Evolutionary conservation across 2,888 invertebrate species (phyloP), one percentile per base, ranked within the genome.

Genomic region (Clistopyga incitator): DNA sequence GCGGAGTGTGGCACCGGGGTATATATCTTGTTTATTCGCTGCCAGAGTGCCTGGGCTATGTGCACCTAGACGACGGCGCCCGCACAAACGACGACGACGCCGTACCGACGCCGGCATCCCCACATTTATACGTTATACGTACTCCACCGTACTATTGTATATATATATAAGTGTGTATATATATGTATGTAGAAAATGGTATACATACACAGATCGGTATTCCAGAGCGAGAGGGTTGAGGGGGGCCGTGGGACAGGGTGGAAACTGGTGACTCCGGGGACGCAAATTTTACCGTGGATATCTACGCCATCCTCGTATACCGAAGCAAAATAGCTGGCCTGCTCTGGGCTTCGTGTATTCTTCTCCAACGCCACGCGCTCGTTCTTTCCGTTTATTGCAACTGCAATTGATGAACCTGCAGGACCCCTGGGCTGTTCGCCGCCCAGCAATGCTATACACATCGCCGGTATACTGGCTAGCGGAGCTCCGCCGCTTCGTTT

Each of bases 11-110:
- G 85, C 84, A 80, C 84, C 84, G 68, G 64, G 71, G 67, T 85
- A 82, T 90, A 91, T 86, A 91, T 91, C 90, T 91, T 90, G 89
- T 91, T 92, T 92, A 92, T 91, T 90, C 88, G 86, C 87, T 82
- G 81, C 86, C 84, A 74, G 82, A 86, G 87, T 85, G 86, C 85
- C 85, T 85, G 79, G 56, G 64, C 85, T 87, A 87, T 87, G 84
- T 87, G 86, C 84, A 84, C 81, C 84, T 85, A 87, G 85, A 85
- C 83, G 86, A 85, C 61, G 67, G 68, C 61, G 67, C 52, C 61
- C 38, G 38, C 15, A 64, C 64, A 84, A 47, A 61, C 72, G 64
- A 75, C 68, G 75, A 84, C 67, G 67, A 78, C 61, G 72, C 45
- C 52, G 68, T 59, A 68, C 76, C 67, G 78, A 78, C 75, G 77